Conservation (phyloP, 2,113 vertebrate species). For the Jacana jacana region DNA sequence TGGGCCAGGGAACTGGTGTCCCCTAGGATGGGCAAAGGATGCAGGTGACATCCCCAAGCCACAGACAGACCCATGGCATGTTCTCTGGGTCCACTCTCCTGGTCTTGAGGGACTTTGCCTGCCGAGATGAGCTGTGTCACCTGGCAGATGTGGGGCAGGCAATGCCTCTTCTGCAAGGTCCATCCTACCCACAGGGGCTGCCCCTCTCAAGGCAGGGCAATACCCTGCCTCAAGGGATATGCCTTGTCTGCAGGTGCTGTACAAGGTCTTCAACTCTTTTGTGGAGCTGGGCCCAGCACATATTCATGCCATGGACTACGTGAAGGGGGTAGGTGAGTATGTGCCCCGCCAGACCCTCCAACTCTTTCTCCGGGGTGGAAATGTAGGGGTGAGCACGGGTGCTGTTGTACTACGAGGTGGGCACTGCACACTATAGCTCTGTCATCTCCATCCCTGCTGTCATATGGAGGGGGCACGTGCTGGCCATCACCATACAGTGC, state of each 20-base stretch:
- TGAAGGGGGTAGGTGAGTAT: slow-evolving; percentile 96
- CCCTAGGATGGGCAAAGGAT: not conserved
- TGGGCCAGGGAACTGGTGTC: not conserved
- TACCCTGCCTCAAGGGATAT: not conserved
- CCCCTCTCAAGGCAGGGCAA: not conserved
- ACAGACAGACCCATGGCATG: not conserved
- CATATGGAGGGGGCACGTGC: not conserved
- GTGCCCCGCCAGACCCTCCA: not conserved
- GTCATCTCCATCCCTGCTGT: not conserved
- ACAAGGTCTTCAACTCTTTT: slow-evolving; percentile 97
- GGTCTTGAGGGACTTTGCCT: not conserved
- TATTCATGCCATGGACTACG: slow-evolving; percentile 85
- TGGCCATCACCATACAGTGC: fast-evolving
- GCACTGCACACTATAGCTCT: not conserved
- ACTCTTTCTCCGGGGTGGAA: not conserved
- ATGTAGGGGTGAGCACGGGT: not conserved
- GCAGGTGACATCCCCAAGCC: not conserved
- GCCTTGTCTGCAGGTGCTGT: slow-evolving; percentile 81
- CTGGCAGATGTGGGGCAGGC: not conserved
- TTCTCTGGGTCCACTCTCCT: not conserved
- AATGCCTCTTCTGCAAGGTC: not conserved
- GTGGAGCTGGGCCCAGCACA: slow-evolving; percentile 89
- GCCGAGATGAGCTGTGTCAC: not conserved
- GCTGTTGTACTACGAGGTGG: not conserved
- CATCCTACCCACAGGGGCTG: not conserved